Percentiles rank a stretch among this genome's conserved stretches.
Conservation (phyloP, 2,113 vertebrate genomes). For the Bothrops jararaca region DNA sequence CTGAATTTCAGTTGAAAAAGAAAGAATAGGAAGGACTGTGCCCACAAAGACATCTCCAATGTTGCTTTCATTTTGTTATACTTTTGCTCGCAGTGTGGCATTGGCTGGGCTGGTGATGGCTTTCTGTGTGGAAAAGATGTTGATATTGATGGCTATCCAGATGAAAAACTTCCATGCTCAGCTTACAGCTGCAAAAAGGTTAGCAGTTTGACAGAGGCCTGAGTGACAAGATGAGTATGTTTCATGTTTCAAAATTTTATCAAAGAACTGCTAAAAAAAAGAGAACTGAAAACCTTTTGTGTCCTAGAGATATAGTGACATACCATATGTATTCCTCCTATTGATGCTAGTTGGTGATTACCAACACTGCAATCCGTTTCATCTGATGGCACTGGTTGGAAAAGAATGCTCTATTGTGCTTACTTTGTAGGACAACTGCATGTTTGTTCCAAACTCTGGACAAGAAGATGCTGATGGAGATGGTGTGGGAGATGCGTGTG, state of each 20-base stretch:
- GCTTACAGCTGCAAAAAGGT: slow-evolving; percentile 87
- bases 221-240: neutral
- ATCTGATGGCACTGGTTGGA: neutral
- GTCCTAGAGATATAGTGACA: neutral
- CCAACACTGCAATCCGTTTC: neutral
- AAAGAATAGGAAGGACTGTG: neutral
- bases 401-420: neutral
- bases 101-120: slow-evolving; percentile 95
- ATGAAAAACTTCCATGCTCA: slow-evolving; percentile 78
- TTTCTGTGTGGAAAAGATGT: slow-evolving; percentile 90
- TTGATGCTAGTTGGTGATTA: neutral
- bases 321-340: neutral
- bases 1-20: neutral
- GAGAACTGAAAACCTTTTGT: neutral
- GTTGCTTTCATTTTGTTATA: slow-evolving; percentile 27
- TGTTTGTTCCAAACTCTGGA: slow-evolving; percentile 93
- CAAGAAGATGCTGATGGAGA: slow-evolving; percentile 94
- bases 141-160: slow-evolving; percentile 94
- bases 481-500: slow-evolving; percentile 87
- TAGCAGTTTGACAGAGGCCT: slow-evolving; percentile 21
- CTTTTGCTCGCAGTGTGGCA: slow-evolving; percentile 79
- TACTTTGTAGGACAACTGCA: slow-evolving; percentile 87
- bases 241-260: neutral
- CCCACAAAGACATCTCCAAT: neutral
- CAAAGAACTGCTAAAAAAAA: neutral